phyloP scores from a whole-genome alignment of 2,113 vertebrate species.

The Toxotes chatareus region DNA sequence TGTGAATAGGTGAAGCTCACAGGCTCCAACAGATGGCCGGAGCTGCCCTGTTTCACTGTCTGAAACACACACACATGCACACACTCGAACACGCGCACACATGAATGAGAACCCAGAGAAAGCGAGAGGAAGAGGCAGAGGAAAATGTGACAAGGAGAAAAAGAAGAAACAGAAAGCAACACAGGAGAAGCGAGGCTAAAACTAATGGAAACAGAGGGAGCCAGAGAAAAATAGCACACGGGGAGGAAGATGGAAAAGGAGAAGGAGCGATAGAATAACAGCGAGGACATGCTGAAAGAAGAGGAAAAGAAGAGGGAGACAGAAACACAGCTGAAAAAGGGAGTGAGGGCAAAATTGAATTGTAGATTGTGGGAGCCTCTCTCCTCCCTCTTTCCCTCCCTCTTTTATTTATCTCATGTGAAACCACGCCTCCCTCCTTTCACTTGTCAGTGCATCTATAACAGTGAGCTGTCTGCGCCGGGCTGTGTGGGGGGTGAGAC shows the following conservation, averaged over 20 bases:
- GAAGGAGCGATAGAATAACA: conserved; percentile 21
- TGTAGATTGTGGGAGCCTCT: conserved; percentile 82
- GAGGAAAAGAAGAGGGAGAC: conserved; percentile 16
- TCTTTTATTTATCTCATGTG: conserved; percentile 82
- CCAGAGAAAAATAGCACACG: background rate
- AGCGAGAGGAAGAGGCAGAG: conserved; percentile 44
- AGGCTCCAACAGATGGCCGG: conserved; percentile 82
- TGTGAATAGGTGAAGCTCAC: conserved; percentile 82
- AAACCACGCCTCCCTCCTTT: conserved; percentile 84
- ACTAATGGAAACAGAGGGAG: conserved; percentile 32
- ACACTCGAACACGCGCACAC: conserved; percentile 38
- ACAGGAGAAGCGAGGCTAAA: conserved; percentile 31
- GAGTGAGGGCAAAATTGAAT: conserved; percentile 78
- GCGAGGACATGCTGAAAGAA: conserved; percentile 29
- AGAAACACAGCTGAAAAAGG: conserved; percentile 44
- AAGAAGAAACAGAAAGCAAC: conserved; percentile 44
- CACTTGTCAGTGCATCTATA: conserved; percentile 85
- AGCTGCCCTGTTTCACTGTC: conserved; percentile 74
- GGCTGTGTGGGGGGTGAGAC: conserved; percentile 76
- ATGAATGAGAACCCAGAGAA: conserved; percentile 68
- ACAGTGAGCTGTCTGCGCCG: conserved; percentile 81
- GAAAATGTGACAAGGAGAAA: conserved; percentile 40
- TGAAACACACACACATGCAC: conserved; percentile 20
- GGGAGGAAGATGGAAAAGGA: conserved; percentile 26
- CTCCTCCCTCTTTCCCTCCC: conserved; percentile 79